Evolutionary conservation across 2,113 vertebrate species (phyloP).

Genomic region (Cyprinus carpio): DNA sequence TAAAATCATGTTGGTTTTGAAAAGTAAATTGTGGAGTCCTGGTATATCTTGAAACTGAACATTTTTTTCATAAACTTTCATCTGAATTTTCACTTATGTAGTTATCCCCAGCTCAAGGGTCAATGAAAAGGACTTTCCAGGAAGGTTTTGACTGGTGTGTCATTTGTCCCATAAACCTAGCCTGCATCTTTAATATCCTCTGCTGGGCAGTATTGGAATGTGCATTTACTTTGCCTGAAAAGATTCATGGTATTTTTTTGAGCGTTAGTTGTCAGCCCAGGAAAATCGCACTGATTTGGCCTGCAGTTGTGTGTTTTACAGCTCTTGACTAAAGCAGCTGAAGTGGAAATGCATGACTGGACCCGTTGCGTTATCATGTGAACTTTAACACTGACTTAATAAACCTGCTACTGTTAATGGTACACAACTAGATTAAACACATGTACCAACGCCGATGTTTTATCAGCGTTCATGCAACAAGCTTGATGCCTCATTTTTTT

Average conservation of each 20-base stretch:
- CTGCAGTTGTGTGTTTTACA: not conserved
- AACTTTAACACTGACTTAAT: not conserved
- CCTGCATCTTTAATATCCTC: not conserved
- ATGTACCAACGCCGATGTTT: too few species aligned
- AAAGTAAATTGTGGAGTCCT: not conserved
- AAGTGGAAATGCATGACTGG: not conserved
- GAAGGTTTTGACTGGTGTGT: slow-evolving; percentile 5
- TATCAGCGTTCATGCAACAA: too few species aligned
- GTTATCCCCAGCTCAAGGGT: not conserved
- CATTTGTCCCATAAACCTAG: not conserved
- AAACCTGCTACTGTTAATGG: not conserved
- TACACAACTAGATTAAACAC: not conserved
- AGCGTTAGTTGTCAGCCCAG: not conserved
- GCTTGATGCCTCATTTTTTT: too few species aligned
- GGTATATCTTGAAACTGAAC: not conserved
- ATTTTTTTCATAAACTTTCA: not conserved
- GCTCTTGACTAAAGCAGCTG: not conserved
- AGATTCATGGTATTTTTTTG: not conserved
- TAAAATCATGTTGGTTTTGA: not conserved
- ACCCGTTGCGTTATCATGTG: not conserved
- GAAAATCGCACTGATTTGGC: not conserved
- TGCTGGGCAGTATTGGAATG: not conserved
- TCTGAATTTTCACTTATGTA: not conserved
- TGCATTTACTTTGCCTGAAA: not conserved
- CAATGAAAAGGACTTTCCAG: not conserved